Evolutionary conservation across 2,113 vertebrate genomes (phyloP).

Genomic region (Labeo rohita): DNA sequence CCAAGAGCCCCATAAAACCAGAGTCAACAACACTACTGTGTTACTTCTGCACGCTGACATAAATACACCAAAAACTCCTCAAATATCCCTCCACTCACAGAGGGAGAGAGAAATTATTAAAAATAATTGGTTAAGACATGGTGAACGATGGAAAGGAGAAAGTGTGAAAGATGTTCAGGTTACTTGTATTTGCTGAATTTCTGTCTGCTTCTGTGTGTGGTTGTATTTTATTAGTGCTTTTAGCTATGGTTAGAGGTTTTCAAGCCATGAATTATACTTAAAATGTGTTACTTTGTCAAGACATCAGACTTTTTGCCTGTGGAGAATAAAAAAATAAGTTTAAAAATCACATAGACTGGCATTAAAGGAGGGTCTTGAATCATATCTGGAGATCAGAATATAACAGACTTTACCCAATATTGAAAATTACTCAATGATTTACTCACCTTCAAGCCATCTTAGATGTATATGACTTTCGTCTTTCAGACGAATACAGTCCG

Average conservation of each 20-base stretch:
- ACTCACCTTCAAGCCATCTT: no score
- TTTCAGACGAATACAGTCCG: no score
- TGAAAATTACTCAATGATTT: no score
- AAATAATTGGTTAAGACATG: not conserved
- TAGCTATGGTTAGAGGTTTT: not conserved
- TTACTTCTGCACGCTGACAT: slow-evolving; percentile 58
- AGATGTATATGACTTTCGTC: no score
- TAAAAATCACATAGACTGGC: not conserved
- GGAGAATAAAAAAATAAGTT: not conserved
- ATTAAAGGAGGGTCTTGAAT: not conserved
- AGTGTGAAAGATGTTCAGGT: slow-evolving; percentile 16
- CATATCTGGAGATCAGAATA: not conserved
- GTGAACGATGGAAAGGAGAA: not conserved
- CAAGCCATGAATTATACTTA: not conserved
- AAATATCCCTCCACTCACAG: not conserved
- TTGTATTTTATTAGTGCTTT: not conserved
- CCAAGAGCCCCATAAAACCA: slow-evolving; percentile 78
- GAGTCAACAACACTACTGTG: slow-evolving; percentile 76
- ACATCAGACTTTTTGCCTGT: not conserved
- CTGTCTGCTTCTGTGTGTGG: not conserved
- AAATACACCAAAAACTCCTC: slow-evolving; percentile 23
- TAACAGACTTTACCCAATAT: not conserved
- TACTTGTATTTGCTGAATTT: not conserved
- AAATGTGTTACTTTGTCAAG: not conserved
- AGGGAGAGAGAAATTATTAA: not conserved